phyloP scores from a whole-genome alignment of 2,797 vertebrate genomes.

The Anniella stebbinsi region DNA sequence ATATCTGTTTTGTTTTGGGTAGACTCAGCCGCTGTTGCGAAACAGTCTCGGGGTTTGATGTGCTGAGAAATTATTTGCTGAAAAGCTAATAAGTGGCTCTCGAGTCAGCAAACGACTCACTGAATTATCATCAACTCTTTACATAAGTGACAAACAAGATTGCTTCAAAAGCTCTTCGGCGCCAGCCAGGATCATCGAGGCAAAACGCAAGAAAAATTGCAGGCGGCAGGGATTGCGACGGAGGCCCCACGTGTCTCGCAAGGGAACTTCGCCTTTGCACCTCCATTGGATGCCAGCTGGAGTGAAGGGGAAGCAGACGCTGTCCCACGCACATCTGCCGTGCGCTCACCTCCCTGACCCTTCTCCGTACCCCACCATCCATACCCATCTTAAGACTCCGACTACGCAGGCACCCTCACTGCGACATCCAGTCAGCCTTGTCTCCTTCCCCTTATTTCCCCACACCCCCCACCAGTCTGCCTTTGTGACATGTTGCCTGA shows the following conservation, averaged over 20 bases:
- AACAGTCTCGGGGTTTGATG: neutral
- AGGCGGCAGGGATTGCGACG: neutral
- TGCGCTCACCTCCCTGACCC: neutral
- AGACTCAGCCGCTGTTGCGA: neutral
- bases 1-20: neutral
- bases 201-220: fast-evolving
- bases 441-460: too few species aligned
- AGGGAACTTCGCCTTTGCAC: fast-evolving
- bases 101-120: neutral
- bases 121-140: conserved; percentile 18
- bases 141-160: conserved; percentile 14
- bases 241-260: neutral
- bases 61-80: conserved; percentile 3
- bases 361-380: too few species aligned
- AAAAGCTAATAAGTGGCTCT: conserved; percentile 23
- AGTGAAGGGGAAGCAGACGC: too few species aligned
- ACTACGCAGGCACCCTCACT: too few species aligned
- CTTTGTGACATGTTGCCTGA: too few species aligned
- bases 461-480: too few species aligned
- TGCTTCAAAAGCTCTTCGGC: neutral
- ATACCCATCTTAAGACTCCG: too few species aligned
- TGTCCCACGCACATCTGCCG: fast-evolving
- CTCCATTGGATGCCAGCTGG: too few species aligned
- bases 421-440: too few species aligned
- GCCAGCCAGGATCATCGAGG: neutral